Evolutionary conservation across 2,113 vertebrate genomes (phyloP).

Genomic region (Fulica atra): DNA sequence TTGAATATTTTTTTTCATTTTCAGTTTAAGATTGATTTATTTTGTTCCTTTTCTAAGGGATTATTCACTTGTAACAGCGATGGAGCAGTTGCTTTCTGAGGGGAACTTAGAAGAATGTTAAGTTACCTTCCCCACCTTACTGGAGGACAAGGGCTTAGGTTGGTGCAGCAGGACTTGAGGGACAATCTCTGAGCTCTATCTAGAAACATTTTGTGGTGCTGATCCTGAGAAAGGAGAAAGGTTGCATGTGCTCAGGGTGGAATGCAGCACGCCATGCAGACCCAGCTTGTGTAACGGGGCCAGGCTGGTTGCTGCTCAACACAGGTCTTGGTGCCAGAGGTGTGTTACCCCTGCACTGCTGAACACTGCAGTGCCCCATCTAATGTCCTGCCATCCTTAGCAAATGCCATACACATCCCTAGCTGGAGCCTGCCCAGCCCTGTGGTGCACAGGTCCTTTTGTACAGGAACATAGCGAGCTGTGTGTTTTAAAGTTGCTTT

Average conservation of each 20-base stretch:
- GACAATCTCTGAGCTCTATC: neutral
- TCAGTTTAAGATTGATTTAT: neutral
- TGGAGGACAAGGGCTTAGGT: neutral
- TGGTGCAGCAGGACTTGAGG: neutral
- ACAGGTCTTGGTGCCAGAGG: neutral
- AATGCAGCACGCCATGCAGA: rapidly evolving
- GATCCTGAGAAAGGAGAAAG: neutral
- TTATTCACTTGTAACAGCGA: neutral
- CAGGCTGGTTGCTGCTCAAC: neutral
- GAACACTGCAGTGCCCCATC: neutral
- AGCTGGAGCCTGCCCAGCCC: neutral
- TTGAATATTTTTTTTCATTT: neutral
- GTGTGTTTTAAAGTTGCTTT: neutral
- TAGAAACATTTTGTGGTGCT: neutral
- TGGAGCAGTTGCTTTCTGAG: neutral
- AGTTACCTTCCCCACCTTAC: neutral
- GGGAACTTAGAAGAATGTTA: neutral
- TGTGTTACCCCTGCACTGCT: neutral
- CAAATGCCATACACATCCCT: neutral
- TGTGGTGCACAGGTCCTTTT: neutral
- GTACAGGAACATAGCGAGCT: neutral
- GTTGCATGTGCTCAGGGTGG: neutral
- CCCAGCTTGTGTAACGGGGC: neutral
- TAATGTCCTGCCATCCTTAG: neutral
- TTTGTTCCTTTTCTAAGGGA: neutral